Conservation (phyloP, 2,888 invertebrate genomes). For the Oscheius onirici region DNA sequence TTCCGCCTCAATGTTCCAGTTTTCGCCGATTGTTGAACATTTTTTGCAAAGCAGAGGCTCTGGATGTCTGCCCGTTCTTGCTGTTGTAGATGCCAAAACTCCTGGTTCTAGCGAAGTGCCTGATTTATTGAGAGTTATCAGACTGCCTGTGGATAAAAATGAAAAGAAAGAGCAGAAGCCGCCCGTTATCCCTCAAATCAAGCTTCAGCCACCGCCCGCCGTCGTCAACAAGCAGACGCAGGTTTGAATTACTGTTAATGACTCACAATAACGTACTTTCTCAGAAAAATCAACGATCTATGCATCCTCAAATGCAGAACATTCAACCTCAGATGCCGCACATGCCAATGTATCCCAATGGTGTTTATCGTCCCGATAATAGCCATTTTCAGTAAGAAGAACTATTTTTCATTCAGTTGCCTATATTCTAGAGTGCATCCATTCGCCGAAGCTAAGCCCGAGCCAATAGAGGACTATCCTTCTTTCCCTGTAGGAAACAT, state of each 20-base stretch:
- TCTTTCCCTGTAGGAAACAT: slow-evolving; percentile 25
- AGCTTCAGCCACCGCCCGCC: slow-evolving; percentile 28
- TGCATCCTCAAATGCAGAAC: slow-evolving; percentile 1
- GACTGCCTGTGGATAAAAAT: slow-evolving; percentile 22
- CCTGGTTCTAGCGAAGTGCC: slow-evolving; percentile 38
- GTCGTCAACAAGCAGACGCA: slow-evolving; percentile 6
- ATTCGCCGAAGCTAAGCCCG: slow-evolving; percentile 45
- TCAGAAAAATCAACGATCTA: slow-evolving; percentile 3
- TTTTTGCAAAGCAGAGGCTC: slow-evolving; percentile 54
- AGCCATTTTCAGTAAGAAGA: slow-evolving; percentile 9
- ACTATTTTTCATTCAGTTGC: not conserved
- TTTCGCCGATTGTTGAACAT: slow-evolving; percentile 71
- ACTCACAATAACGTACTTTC: not conserved
- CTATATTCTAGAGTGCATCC: slow-evolving; percentile 5
- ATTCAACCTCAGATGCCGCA: slow-evolving; percentile 1
- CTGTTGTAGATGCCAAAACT: slow-evolving; percentile 46
- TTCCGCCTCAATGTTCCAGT: slow-evolving; percentile 68
- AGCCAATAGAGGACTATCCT: slow-evolving; percentile 48
- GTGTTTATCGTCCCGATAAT: not conserved
- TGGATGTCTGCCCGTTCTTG: slow-evolving; percentile 44
- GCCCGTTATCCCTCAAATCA: slow-evolving; percentile 8
- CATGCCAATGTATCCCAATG: not conserved
- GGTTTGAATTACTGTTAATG: not conserved
- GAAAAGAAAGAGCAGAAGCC: slow-evolving; percentile 2
- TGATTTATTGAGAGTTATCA: slow-evolving; percentile 41